Conservation (phyloP, 2,113 vertebrate species). For the Xenopus laevis region DNA sequence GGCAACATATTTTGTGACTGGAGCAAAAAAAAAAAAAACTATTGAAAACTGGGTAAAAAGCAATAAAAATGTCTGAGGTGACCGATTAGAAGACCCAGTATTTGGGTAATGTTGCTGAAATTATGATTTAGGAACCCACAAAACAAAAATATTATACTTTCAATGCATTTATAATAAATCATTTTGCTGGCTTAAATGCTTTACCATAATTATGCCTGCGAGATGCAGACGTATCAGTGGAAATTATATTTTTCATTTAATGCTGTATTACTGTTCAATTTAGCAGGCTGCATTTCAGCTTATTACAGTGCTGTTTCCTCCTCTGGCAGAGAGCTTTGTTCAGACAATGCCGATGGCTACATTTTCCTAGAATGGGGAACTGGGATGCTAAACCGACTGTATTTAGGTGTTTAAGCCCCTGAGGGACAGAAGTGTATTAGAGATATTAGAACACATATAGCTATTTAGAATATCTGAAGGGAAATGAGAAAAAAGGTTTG, state of each 20-base stretch:
- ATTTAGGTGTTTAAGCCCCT: background rate
- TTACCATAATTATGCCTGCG: constrained; percentile 35
- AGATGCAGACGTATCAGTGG: constrained; percentile 29
- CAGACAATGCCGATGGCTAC: constrained; percentile 3
- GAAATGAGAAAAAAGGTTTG: background rate
- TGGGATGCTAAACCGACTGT: constrained; percentile 28
- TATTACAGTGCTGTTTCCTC: background rate
- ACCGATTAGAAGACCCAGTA: constrained; percentile 18
- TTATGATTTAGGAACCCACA: constrained; percentile 4
- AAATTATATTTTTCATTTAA: constrained; percentile 43
- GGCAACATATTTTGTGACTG: constrained; percentile 17
- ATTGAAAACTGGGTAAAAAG: constrained; percentile 9
- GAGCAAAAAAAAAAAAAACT: background rate
- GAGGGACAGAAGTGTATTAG: constrained; percentile 4
- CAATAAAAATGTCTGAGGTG: constrained; percentile 35
- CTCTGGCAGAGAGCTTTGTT: background rate
- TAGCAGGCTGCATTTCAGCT: constrained; percentile 6
- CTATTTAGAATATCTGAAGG: background rate
- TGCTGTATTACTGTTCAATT: constrained; percentile 38
- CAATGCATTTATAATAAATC: background rate
- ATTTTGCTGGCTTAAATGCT: background rate
- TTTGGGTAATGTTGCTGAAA: constrained; percentile 6
- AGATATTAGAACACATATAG: constrained; percentile 15
- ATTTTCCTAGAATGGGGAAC: constrained; percentile 6
- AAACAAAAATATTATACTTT: background rate